Evolutionary conservation across 2,113 vertebrate genomes (phyloP).

Genomic region (Saguinus imperator): DNA sequence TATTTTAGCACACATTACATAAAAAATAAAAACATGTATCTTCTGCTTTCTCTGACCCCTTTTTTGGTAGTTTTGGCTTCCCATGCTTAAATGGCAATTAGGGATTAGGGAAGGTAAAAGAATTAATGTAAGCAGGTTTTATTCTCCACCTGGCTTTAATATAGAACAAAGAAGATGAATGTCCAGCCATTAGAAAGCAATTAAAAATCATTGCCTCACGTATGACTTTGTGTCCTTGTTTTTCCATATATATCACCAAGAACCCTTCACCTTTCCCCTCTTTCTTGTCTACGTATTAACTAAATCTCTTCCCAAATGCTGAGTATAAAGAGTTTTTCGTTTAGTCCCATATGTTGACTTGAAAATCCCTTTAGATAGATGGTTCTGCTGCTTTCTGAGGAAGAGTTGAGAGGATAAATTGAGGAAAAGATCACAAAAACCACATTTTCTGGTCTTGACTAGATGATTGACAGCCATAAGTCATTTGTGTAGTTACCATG

Average conservation of each 20-base stretch:
- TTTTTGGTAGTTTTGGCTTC: not conserved
- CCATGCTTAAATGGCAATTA: not conserved
- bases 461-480: not conserved
- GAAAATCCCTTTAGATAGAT: not conserved
- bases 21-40: not conserved
- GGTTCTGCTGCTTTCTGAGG: not conserved
- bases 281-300: not conserved
- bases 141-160: not conserved
- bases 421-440: not conserved
- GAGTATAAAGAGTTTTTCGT: not conserved
- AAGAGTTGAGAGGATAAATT: not conserved
- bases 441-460: not conserved
- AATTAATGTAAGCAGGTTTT: not conserved
- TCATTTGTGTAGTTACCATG: not conserved
- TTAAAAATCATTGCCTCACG: not conserved
- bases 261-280: not conserved
- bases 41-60: not conserved
- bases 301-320: not conserved
- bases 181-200: not conserved
- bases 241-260: not conserved
- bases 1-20: not conserved
- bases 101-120: constrained; percentile 2
- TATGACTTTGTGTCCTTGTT: not conserved
- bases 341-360: not conserved
- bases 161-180: constrained; percentile 25